Evolutionary conservation across 1,140 invertebrate species (phyloP).

Genomic region (Plodia interpunctella): DNA sequence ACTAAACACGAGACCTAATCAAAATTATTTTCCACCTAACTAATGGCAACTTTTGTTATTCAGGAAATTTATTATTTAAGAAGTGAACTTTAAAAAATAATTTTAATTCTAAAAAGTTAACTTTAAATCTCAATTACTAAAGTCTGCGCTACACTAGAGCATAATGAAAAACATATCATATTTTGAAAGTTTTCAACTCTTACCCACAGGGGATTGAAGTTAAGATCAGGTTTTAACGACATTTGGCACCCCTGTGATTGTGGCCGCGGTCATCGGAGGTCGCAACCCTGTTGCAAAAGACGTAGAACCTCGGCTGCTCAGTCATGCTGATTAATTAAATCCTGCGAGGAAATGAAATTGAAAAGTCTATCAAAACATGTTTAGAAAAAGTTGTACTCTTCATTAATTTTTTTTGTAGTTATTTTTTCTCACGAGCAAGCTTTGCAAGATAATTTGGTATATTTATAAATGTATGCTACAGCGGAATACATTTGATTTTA

Average conservation of each 20-base stretch:
- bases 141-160: neutral
- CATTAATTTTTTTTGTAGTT: too few relatives aligned
- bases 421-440: too few relatives aligned
- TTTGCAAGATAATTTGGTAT: too few relatives aligned
- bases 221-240: neutral
- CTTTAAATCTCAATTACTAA: neutral
- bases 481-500: too few relatives aligned
- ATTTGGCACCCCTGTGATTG: neutral
- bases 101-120: too few relatives aligned
- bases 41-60: too few relatives aligned
- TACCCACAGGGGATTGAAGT: neutral
- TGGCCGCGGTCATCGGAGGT: neutral
- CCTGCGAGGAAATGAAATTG: neutral
- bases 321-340: constrained; percentile 4
- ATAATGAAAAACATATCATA: neutral
- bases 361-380: neutral
- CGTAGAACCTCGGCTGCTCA: neutral
- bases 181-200: neutral
- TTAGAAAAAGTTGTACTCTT: too few relatives aligned
- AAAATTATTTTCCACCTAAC: too few relatives aligned
- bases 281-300: neutral
- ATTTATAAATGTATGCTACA: too few relatives aligned
- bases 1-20: too few relatives aligned
- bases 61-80: too few relatives aligned
- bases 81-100: too few relatives aligned